phyloP scores from a whole-genome alignment of 2,797 vertebrate genomes.

The Ciconia nigra region DNA sequence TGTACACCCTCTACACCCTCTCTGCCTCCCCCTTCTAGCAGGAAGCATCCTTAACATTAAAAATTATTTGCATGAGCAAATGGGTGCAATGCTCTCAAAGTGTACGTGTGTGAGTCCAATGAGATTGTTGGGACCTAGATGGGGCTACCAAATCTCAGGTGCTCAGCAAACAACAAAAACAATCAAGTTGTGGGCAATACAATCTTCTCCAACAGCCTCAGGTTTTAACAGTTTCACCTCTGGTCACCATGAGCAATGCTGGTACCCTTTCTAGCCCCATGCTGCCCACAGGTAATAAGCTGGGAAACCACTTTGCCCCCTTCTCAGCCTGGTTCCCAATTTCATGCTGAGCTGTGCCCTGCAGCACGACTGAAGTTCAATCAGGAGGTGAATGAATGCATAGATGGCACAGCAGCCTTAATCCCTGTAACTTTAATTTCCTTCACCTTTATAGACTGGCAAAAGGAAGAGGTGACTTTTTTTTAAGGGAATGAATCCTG shows the following conservation, averaged over 20 bases:
- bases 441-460: neutral
- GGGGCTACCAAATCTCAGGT: neutral
- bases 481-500: neutral
- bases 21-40: neutral
- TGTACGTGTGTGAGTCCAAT: neutral
- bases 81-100: rapidly evolving
- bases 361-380: neutral
- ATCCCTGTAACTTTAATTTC: constrained; percentile 42
- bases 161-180: neutral
- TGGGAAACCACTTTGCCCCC: neutral
- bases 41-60: neutral
- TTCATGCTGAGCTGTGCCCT: neutral
- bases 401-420: constrained; percentile 6
- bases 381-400: neutral
- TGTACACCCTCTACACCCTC: neutral
- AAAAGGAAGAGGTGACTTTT: constrained; percentile 1
- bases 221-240: neutral
- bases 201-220: neutral
- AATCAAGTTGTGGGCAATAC: neutral
- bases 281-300: neutral
- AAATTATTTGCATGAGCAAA: neutral
- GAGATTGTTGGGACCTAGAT: neutral
- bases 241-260: neutral
- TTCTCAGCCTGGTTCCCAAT: neutral
- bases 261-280: neutral